Evolutionary conservation across 2,888 invertebrate genomes (phyloP).

Genomic region (Nomada ferruginata): DNA sequence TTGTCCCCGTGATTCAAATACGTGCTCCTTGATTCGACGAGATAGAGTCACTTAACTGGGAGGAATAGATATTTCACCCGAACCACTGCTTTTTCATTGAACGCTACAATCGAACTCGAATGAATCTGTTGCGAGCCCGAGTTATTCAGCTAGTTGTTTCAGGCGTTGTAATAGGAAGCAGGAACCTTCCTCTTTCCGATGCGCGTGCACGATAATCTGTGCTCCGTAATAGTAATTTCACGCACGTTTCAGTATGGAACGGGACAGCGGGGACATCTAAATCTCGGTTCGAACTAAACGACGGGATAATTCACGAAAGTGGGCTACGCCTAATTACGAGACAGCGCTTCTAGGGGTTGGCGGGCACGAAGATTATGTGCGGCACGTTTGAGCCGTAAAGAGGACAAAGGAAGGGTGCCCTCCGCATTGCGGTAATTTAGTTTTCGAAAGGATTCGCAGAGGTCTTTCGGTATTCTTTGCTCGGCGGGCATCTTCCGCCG

Average conservation of each 20-base stretch:
- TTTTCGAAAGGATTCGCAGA: slow-evolving; percentile 1
- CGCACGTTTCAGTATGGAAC: not conserved
- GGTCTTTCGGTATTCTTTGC: not conserved
- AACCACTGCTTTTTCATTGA: slow-evolving; percentile 10
- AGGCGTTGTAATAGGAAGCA: no score
- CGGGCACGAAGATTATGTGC: slow-evolving; percentile 49
- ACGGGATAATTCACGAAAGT: slow-evolving; percentile 20
- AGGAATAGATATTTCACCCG: slow-evolving; percentile 21
- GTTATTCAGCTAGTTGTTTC: not conserved
- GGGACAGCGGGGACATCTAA: slow-evolving; percentile 12
- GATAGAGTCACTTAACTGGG: slow-evolving; percentile 30
- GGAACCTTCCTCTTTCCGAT: no score
- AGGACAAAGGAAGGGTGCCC: slow-evolving; percentile 47
- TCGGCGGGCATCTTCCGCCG: not conserved
- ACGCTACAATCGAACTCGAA: slow-evolving; percentile 7
- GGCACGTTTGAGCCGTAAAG: slow-evolving; percentile 61
- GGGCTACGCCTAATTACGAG: slow-evolving; percentile 45
- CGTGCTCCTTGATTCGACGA: slow-evolving; percentile 8
- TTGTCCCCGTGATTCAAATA: slow-evolving; percentile 29
- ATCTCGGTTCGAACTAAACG: slow-evolving; percentile 19
- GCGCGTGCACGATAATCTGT: no score
- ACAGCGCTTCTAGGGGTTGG: slow-evolving; percentile 40
- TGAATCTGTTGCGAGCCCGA: not conserved
- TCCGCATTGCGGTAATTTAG: slow-evolving; percentile 67
- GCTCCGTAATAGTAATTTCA: not conserved